Evolutionary conservation across 2,113 vertebrate species (phyloP).

Genomic region (Phaethornis superciliosus): DNA sequence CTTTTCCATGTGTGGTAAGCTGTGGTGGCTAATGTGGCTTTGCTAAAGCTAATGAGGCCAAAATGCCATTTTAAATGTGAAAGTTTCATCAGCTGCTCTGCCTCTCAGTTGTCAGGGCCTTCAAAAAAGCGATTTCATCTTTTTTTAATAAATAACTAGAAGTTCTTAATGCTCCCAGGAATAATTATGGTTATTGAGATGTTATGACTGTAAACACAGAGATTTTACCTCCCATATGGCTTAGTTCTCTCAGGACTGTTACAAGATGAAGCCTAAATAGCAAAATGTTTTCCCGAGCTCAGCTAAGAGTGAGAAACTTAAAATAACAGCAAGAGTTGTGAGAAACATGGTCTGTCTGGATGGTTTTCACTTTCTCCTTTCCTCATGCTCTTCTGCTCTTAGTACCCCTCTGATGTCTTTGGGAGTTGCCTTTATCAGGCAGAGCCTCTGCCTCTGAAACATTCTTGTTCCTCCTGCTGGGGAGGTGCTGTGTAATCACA

Average conservation of each 20-base stretch:
- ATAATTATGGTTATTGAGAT: background rate
- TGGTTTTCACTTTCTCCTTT: background rate
- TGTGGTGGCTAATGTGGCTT: slow-evolving; percentile 11
- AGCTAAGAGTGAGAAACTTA: background rate
- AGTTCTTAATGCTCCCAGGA: background rate
- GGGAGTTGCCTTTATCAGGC: background rate
- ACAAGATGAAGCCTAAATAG: background rate
- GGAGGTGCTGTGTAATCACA: background rate
- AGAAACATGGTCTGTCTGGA: background rate
- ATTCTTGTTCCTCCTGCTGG: background rate
- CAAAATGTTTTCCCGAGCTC: background rate
- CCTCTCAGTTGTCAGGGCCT: background rate
- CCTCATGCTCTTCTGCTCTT: background rate
- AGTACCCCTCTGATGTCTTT: background rate
- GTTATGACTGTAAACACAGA: background rate
- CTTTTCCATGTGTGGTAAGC: background rate
- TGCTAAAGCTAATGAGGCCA: slow-evolving; percentile 25
- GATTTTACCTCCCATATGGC: background rate
- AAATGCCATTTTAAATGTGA: background rate
- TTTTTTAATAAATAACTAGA: background rate
- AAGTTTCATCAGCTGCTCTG: slow-evolving; percentile 3
- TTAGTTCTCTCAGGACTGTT: background rate
- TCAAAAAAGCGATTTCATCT: background rate
- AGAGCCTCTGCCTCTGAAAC: background rate
- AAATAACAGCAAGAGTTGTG: background rate